These are phyloP conservation scores for Redunca redunca DNA, from an alignment of 2,113 vertebrate genomes.

Conservation along the genomic window DNA sequence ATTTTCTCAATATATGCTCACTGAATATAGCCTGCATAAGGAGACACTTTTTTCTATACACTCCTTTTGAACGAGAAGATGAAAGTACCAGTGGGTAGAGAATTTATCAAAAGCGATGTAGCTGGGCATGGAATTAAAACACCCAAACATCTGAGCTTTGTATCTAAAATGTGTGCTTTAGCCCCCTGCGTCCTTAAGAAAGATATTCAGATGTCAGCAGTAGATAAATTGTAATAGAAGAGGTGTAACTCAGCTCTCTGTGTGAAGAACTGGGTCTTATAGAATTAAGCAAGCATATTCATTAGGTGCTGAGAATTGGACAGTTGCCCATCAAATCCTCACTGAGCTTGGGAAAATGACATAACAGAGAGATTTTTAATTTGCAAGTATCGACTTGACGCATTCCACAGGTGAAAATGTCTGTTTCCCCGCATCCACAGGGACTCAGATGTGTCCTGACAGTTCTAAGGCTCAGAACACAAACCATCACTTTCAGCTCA, in stretches of 20 bases:
- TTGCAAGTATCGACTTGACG: background rate
- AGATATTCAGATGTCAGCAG: background rate
- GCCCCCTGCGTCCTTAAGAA: background rate
- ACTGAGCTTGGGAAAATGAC: background rate
- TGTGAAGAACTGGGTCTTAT: background rate
- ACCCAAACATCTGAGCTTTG: background rate
- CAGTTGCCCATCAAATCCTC: background rate
- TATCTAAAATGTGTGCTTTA: background rate
- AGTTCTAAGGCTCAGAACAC: background rate
- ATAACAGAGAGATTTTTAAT: background rate
- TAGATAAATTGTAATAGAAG: background rate
- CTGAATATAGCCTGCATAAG: background rate
- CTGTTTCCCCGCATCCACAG: background rate
- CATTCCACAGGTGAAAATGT: background rate
- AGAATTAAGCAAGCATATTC: background rate
- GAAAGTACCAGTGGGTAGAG: background rate
- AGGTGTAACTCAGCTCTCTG: background rate
- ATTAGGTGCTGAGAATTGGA: background rate
- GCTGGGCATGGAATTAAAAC: background rate
- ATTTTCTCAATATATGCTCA: constrained; percentile 3
- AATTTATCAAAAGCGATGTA: background rate
- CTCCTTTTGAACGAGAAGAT: constrained; percentile 20
- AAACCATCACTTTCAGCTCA: background rate
- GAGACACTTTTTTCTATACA: background rate
- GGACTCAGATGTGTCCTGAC: background rate